These are phyloP conservation scores for Microtus richardsoni DNA, from an alignment of 2,113 vertebrate species.

Conservation along the genomic window DNA sequence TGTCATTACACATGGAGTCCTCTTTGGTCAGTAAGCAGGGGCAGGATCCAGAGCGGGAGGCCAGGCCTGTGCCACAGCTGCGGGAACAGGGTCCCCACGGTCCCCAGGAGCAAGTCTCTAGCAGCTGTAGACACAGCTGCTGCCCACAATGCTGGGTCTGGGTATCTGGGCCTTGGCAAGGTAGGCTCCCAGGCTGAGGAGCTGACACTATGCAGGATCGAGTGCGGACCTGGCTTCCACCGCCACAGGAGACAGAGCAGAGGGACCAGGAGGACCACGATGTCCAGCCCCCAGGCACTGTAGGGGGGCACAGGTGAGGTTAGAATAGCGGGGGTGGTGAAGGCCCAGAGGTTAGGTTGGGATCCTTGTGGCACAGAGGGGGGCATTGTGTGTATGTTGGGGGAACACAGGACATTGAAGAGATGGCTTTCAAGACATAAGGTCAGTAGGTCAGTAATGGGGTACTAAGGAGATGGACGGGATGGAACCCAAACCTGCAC, in stretches of 20 bases:
- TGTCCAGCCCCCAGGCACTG: slow-evolving; percentile 91
- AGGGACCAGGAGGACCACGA: slow-evolving; percentile 94
- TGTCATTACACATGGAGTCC: slow-evolving; percentile 80
- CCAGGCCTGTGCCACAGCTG: slow-evolving; percentile 89
- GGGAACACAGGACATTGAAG: background rate
- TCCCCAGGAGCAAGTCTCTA: slow-evolving; percentile 88
- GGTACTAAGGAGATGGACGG: fast-evolving
- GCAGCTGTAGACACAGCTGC: slow-evolving; percentile 82
- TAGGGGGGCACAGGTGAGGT: background rate
- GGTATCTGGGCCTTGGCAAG: slow-evolving; percentile 86
- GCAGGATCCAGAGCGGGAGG: slow-evolving; percentile 85
- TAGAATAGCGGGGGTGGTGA: background rate
- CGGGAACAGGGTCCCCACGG: slow-evolving; percentile 90
- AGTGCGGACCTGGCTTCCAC: slow-evolving; percentile 85
- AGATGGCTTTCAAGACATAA: background rate
- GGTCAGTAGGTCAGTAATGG: background rate
- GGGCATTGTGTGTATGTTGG: no score
- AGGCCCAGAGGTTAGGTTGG: background rate
- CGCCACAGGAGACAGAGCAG: slow-evolving; percentile 91
- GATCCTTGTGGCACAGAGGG: background rate
- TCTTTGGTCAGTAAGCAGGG: slow-evolving; percentile 81
- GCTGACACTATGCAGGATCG: slow-evolving; percentile 89
- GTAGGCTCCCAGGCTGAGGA: slow-evolving; percentile 83
- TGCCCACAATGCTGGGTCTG: slow-evolving; percentile 86
- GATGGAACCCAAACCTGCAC: slow-evolving; percentile 84